A percentile compares a stretch with the other conserved stretches of the same genome.
phyloP scores from a whole-genome alignment of 1,140 invertebrate genomes.

The Streblospio benedicti region DNA sequence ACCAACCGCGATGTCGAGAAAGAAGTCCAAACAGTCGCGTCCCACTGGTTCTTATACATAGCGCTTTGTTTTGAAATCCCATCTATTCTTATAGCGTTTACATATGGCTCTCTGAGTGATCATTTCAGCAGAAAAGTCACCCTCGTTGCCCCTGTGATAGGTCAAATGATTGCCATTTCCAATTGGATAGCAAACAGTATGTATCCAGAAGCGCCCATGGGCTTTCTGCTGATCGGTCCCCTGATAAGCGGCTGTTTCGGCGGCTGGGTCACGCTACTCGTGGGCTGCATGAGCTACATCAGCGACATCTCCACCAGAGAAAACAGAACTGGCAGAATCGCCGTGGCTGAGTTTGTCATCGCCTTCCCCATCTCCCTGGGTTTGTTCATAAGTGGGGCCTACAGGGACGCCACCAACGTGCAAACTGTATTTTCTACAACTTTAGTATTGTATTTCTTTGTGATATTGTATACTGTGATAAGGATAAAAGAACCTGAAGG shows the following conservation, averaged over 20 bases:
- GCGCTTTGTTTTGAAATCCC: background rate
- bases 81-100: background rate
- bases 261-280: background rate
- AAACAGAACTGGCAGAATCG: no score
- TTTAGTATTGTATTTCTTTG: no score
- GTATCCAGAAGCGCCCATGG: background rate
- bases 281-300: slow-evolving; percentile 1
- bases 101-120: background rate
- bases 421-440: no score
- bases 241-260: background rate
- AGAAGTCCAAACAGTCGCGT: background rate
- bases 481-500: no score
- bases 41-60: background rate
- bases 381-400: no score
- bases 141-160: background rate
- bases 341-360: no score
- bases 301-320: background rate
- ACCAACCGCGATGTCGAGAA: background rate
- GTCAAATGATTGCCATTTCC: background rate
- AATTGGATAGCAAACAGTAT: background rate
- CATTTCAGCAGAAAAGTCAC: background rate
- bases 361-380: no score
- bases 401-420: no score
- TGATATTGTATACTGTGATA: no score
- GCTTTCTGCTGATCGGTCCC: background rate